Percentiles rank a stretch among this genome's conserved stretches.
phyloP scores from a whole-genome alignment of 2,113 vertebrate species.

The Clarias magur region DNA sequence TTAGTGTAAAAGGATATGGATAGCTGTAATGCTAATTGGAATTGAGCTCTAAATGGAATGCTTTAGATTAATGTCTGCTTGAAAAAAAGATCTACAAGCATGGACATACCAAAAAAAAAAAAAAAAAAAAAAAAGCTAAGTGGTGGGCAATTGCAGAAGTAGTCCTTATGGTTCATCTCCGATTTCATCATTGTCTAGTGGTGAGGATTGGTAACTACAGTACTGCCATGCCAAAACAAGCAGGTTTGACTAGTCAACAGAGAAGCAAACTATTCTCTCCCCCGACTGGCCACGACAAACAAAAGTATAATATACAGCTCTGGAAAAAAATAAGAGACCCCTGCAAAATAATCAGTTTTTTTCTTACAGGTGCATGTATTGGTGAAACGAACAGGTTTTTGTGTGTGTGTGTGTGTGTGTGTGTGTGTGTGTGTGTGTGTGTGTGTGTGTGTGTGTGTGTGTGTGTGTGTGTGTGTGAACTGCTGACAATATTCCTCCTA shows the following conservation, averaged over 20 bases:
- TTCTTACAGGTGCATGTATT: too few species aligned
- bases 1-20: slow-evolving; percentile 35
- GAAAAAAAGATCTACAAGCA: not conserved
- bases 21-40: slow-evolving; percentile 42
- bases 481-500: too few species aligned
- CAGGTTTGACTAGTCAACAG: not conserved
- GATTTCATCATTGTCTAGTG: not conserved
- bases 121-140: too few species aligned
- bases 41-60: slow-evolving; percentile 44
- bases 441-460: too few species aligned
- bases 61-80: slow-evolving; percentile 14
- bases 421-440: too few species aligned
- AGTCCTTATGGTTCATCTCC: not conserved
- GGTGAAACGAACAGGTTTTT: too few species aligned
- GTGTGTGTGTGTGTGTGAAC: too few species aligned
- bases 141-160: not conserved
- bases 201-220: not conserved
- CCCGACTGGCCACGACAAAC: not conserved
- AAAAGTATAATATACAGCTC: too few species aligned
- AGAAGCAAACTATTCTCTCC: not conserved
- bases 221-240: not conserved
- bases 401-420: too few species aligned
- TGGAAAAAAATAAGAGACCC: too few species aligned
- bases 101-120: not conserved
- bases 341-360: too few species aligned